Evolutionary conservation across 2,113 vertebrate genomes (phyloP).

Genomic region (Cyanoliseus patagonus): DNA sequence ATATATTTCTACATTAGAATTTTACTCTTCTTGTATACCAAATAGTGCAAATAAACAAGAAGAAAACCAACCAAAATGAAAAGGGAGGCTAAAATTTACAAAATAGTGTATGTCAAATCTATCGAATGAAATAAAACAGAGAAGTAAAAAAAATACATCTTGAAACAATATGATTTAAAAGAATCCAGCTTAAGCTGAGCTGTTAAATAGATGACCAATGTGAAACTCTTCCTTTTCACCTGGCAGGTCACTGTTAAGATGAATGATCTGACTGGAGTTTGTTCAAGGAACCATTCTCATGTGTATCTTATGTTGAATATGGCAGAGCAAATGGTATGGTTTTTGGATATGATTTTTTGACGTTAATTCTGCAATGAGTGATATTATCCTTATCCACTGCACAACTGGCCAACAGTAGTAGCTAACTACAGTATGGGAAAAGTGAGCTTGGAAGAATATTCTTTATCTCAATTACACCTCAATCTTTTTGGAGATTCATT

Average conservation of each 20-base stretch:
- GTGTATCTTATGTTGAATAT: neutral
- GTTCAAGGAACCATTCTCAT: neutral
- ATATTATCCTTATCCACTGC: neutral
- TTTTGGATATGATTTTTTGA: neutral
- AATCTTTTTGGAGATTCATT: neutral
- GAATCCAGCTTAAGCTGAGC: neutral
- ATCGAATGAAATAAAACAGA: neutral
- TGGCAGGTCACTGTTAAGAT: neutral
- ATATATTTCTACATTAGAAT: neutral
- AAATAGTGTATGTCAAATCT: neutral
- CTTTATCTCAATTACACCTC: slow-evolving; percentile 12
- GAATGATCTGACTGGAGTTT: neutral
- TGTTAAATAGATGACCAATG: neutral
- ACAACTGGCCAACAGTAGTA: neutral
- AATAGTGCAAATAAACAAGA: neutral
- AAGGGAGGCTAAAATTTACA: neutral
- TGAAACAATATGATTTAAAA: neutral
- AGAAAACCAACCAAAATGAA: neutral
- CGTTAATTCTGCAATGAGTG: neutral
- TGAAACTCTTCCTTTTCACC: neutral
- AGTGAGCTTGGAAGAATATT: neutral
- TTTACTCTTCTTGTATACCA: neutral
- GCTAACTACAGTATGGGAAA: neutral
- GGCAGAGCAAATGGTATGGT: neutral
- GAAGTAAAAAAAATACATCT: neutral